phyloP scores from a whole-genome alignment of 2,113 vertebrate genomes.

The Cnemophilus loriae region DNA sequence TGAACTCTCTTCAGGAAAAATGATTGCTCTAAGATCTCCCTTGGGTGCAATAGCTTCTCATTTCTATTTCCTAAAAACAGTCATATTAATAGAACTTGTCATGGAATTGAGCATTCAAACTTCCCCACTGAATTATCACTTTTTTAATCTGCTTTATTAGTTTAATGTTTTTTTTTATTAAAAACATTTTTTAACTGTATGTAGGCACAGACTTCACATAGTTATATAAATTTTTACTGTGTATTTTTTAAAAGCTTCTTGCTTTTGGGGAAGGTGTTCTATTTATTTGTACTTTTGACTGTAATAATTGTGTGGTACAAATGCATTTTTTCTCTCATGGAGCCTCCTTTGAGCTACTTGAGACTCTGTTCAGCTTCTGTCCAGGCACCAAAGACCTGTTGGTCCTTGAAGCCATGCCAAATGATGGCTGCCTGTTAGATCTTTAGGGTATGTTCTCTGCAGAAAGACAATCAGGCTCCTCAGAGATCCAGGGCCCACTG shows the following conservation, averaged over 20 bases:
- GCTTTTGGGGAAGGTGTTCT: background rate
- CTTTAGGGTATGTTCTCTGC: background rate
- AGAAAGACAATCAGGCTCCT: background rate
- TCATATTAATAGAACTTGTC: background rate
- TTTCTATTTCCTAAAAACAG: background rate
- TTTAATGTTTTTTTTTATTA: background rate
- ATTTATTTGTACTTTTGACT: background rate
- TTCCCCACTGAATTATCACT: background rate
- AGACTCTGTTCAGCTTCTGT: background rate
- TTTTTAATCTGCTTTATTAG: background rate
- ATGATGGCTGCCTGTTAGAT: background rate
- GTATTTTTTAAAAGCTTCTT: background rate
- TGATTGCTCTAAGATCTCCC: background rate
- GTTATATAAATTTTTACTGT: background rate
- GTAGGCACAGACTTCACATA: background rate
- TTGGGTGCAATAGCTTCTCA: background rate
- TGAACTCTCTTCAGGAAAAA: background rate
- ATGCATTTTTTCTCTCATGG: background rate
- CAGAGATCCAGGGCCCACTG: accelerated
- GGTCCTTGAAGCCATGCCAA: background rate
- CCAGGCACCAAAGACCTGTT: background rate
- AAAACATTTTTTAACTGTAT: background rate
- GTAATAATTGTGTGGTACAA: background rate
- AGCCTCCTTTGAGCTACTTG: background rate
- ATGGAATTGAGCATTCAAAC: background rate